Conservation (phyloP, 2,888 invertebrate genomes). For the Micoletzkya japonica region DNA sequence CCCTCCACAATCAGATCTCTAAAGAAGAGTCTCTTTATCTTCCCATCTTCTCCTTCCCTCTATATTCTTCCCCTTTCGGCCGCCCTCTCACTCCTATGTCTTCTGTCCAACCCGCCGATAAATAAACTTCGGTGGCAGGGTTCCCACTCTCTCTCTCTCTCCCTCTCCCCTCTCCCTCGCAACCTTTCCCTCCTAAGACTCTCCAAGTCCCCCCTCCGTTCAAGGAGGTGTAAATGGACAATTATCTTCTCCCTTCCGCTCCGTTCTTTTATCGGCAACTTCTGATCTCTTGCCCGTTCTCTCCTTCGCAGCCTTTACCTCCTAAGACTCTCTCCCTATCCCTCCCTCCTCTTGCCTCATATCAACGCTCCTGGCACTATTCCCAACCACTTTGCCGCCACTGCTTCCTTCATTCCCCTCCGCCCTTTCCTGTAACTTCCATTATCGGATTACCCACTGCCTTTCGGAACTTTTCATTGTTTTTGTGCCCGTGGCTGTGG, state of each 20-base stretch:
- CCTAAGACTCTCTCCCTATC: neutral
- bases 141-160: neutral
- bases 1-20: no score
- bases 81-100: neutral
- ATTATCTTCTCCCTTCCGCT: neutral
- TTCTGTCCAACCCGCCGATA: neutral
- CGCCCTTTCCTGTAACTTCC: neutral
- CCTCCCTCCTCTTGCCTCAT: neutral
- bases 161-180: slow-evolving; percentile 1
- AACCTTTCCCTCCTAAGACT: neutral
- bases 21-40: neutral
- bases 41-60: neutral
- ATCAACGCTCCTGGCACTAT: neutral
- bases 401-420: neutral
- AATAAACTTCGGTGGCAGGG: neutral
- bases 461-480: neutral
- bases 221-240: neutral
- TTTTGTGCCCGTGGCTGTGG: neutral
- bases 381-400: neutral
- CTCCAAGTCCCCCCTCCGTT: neutral
- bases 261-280: neutral
- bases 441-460: neutral
- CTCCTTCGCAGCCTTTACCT: neutral
- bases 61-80: neutral
- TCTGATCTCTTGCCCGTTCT: neutral